Base-by-base conservation (phyloP, 2,888 invertebrate species). In the Dorcus hopei region DNA sequence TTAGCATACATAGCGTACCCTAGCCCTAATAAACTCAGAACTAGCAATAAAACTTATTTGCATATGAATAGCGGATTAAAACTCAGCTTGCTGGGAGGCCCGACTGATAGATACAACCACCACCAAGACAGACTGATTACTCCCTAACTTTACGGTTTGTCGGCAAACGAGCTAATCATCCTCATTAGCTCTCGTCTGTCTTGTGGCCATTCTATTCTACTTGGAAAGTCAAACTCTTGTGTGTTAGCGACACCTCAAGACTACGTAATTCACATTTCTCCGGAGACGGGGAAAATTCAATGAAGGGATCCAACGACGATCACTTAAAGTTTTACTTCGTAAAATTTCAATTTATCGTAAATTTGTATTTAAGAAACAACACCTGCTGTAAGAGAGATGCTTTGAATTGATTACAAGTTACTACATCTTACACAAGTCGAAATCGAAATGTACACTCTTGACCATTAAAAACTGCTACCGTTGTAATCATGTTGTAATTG, bases 51-150 rank as follows among this genome's bases (percentile, higher is more conserved):
- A 76, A 75, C 72, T 72, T 70, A 77, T 77, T 77, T 77, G 75
- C 77, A 77, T 77, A 73, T 74, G 76, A 77, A 77, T 77, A 65
- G 77, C 69, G 74, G 75, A 76, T 77, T 77, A 77, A 76, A 75
- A 76, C 73, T 74, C 73, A 65, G 67, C 65, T 66, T 63, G 68
- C 68, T 69, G 59, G 62, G 65, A 64, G 64, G 68, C 67, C 62
- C 65, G 60, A 60, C 63, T 68, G 69, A 70, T 68, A 69, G 70
- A 69, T 66, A 61, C 63, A 60, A 61, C 64, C 26, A 33, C 64
- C 26, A 33, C 26, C 62, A 65, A 67, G 68, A 67, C 65, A 61
- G 64, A 69, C 68, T 68, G 67, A 66, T 65, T 68, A 64, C 65
- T 51, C 61, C 57, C 63, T 64, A 65, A 68, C 66, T 70, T 67